These are phyloP conservation scores for Heliangelus exortis DNA, from an alignment of 2,797 vertebrate species.

Conservation along the genomic window DNA sequence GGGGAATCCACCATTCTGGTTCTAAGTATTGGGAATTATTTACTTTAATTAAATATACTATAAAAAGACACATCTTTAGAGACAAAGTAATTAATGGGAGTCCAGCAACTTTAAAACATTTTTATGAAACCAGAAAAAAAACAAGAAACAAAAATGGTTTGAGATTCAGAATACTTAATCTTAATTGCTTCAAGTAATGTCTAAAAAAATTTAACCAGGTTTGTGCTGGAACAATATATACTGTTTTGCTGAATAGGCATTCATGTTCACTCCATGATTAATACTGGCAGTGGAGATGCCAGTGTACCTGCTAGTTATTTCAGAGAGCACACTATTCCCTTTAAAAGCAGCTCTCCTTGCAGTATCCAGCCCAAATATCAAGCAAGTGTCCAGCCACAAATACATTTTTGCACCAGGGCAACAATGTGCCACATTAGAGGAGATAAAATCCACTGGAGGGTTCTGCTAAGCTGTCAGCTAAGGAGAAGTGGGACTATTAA, in stretches of 20 bases:
- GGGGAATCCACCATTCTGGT: background rate
- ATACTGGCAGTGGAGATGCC: background rate
- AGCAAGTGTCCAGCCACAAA: background rate
- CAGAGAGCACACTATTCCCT: background rate
- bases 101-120: background rate
- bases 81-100: background rate
- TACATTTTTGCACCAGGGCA: background rate
- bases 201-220: background rate
- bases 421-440: rapidly evolving
- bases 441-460: background rate
- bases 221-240: background rate
- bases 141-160: background rate
- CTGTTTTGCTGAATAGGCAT: background rate
- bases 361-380: background rate
- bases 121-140: background rate
- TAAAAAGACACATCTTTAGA: background rate
- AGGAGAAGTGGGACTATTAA: background rate
- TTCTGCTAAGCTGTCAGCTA: background rate
- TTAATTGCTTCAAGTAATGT: background rate
- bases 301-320: background rate
- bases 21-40: background rate
- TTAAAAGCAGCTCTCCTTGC: background rate
- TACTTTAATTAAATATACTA: background rate
- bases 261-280: background rate
- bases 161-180: background rate